A percentile compares a stretch with the other conserved stretches of the same genome.
Evolutionary conservation across 2,888 invertebrate genomes (phyloP).

Genomic region (Sisyra terminalis): DNA sequence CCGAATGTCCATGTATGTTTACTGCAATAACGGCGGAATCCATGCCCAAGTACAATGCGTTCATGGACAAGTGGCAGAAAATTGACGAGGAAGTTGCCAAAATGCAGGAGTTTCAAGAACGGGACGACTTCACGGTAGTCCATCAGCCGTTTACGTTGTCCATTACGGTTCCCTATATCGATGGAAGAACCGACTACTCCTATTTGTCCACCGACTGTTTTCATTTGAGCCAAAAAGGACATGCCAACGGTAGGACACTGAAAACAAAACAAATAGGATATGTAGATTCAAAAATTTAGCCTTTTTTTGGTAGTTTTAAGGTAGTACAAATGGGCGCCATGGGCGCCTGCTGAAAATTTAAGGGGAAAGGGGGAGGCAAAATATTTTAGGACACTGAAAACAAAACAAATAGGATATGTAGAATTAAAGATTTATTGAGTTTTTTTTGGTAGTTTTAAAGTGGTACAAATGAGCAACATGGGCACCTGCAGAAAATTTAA

Average conservation of each 20-base stretch:
- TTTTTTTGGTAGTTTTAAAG: no score
- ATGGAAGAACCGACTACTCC: slow-evolving; percentile 29
- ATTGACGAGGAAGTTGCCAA: slow-evolving; percentile 32
- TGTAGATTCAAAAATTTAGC: background rate
- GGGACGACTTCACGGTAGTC: slow-evolving; percentile 40
- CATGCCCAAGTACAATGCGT: slow-evolving; percentile 22
- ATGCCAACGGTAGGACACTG: slow-evolving; percentile 29
- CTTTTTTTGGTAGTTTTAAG: no score
- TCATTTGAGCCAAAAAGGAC: slow-evolving; percentile 41
- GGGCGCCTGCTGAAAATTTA: no score
- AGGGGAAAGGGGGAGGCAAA: no score
- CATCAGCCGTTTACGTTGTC: slow-evolving; percentile 31
- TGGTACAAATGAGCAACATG: no score
- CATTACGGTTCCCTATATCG: slow-evolving; percentile 24
- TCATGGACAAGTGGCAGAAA: slow-evolving; percentile 35
- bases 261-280: background rate
- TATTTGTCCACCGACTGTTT: slow-evolving; percentile 44
- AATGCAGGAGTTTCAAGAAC: slow-evolving; percentile 27
- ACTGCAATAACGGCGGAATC: slow-evolving; percentile 21
- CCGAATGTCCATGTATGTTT: slow-evolving; percentile 40
- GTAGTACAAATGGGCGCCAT: no score
- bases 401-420: no score
- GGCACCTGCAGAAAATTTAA: no score
- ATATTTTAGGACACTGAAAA: no score
- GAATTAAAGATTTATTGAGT: no score